Evolutionary conservation across 1,140 invertebrate species (phyloP).

Genomic region (Drosophila pseudoananassae): DNA sequence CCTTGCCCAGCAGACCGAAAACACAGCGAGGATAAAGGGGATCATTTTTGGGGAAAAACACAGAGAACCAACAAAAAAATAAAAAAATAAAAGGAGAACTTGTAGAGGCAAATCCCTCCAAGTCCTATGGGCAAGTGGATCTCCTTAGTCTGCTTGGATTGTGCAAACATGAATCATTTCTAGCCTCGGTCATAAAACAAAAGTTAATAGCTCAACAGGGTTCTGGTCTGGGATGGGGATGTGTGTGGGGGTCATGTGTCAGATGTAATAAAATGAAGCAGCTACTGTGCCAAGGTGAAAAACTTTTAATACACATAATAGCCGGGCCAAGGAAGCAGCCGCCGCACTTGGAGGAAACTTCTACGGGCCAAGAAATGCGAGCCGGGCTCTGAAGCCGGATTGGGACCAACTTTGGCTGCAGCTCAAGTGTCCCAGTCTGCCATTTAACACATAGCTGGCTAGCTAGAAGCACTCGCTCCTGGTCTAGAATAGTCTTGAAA

Average conservation of each 20-base stretch:
- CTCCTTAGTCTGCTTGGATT: conserved; percentile 33
- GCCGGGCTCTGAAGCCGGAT: conserved; percentile 26
- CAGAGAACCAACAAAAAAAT: not conserved
- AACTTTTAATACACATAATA: conserved; percentile 83
- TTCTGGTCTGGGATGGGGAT: conserved; percentile 5
- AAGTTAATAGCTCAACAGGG: conserved; percentile 67
- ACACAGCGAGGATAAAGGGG: conserved; percentile 8
- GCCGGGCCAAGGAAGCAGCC: conserved; percentile 56
- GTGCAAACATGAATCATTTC: conserved; percentile 68
- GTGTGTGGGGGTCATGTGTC: conserved; percentile 55
- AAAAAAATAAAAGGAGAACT: conserved; percentile 5
- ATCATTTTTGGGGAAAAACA: not conserved
- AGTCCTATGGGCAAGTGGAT: conserved; percentile 37
- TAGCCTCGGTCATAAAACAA: conserved; percentile 66
- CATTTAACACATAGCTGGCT: conserved; percentile 68
- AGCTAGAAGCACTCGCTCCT: not conserved
- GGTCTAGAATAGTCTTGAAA: conserved; percentile 1
- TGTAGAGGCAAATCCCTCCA: conserved; percentile 40
- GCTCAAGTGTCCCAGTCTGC: conserved; percentile 81
- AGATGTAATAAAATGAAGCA: conserved; percentile 78
- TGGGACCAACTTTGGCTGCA: conserved; percentile 69
- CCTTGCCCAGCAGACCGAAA: conserved; percentile 1
- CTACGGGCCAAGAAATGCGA: conserved; percentile 69
- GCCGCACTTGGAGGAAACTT: conserved; percentile 41
- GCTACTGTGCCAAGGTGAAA: conserved; percentile 64